phyloP scores from a whole-genome alignment of 2,888 invertebrate genomes.

The Ophraella communa region DNA sequence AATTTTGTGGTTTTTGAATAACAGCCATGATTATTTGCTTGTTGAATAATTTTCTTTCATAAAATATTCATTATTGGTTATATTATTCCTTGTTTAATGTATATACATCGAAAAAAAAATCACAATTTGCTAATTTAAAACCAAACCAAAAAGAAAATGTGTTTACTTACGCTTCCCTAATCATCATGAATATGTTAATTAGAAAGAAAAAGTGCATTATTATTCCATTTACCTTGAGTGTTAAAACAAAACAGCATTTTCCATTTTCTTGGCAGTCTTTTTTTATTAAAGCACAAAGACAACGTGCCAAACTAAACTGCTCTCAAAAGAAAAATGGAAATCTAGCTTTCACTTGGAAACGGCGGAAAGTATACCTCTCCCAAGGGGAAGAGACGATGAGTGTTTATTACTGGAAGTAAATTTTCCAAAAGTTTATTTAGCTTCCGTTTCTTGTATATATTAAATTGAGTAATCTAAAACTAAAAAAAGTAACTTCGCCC shows the following conservation, averaged over 20 bases:
- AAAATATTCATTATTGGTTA: too few relatives aligned
- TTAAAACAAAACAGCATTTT: constrained; percentile 27
- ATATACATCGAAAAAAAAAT: too few relatives aligned
- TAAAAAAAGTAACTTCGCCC: neutral
- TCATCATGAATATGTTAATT: neutral
- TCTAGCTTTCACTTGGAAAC: constrained; percentile 12
- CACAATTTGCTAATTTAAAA: neutral
- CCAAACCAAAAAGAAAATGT: neutral
- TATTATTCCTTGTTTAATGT: too few relatives aligned
- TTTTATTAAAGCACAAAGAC: constrained; percentile 26
- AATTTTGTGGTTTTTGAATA: too few relatives aligned
- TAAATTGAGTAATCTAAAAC: constrained; percentile 4
- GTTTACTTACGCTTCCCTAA: neutral
- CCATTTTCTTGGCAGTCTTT: constrained; percentile 21
- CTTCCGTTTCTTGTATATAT: constrained; percentile 3
- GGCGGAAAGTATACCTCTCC: constrained; percentile 38
- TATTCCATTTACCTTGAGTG: constrained; percentile 36
- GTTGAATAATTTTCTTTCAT: too few relatives aligned
- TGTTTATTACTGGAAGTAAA: constrained; percentile 13
- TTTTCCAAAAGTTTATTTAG: constrained; percentile 12
- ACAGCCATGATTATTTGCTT: too few relatives aligned
- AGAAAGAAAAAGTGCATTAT: constrained; percentile 27
- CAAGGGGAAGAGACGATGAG: constrained; percentile 8
- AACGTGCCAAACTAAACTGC: constrained; percentile 23
- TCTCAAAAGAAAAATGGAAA: constrained; percentile 38